phyloP scores from a whole-genome alignment of 1,140 invertebrate genomes.

The Brachionus sp. region DNA sequence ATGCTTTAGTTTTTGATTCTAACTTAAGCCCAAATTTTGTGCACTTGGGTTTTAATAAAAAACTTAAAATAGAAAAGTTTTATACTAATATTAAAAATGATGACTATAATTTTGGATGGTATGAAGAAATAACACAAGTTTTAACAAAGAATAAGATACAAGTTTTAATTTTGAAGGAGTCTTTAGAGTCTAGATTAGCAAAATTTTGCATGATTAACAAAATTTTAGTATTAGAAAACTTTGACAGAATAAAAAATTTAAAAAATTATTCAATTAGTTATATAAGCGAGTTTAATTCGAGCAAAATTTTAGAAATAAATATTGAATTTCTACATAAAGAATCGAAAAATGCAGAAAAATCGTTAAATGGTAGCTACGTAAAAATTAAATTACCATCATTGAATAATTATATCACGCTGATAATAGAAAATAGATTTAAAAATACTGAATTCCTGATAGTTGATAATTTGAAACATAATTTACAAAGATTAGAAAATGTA shows the following conservation, averaged over 20 bases:
- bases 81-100: background rate
- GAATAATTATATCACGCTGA: background rate
- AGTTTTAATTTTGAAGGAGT: background rate
- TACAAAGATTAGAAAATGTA: background rate
- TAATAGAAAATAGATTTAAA: background rate
- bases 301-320: background rate
- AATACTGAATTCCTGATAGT: background rate
- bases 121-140: background rate
- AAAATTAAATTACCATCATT: background rate
- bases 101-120: background rate
- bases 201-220: background rate
- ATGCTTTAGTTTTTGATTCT: background rate
- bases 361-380: background rate
- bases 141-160: background rate
- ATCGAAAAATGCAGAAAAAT: background rate
- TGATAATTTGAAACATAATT: background rate
- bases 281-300: background rate
- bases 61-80: background rate
- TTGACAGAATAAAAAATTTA: background rate
- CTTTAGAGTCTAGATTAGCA: background rate
- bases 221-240: background rate
- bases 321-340: background rate
- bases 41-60: constrained; percentile 4
- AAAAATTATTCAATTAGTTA: background rate
- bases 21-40: background rate